Conservation (phyloP, 2,888 invertebrate genomes). For the Chironomus riparius region DNA sequence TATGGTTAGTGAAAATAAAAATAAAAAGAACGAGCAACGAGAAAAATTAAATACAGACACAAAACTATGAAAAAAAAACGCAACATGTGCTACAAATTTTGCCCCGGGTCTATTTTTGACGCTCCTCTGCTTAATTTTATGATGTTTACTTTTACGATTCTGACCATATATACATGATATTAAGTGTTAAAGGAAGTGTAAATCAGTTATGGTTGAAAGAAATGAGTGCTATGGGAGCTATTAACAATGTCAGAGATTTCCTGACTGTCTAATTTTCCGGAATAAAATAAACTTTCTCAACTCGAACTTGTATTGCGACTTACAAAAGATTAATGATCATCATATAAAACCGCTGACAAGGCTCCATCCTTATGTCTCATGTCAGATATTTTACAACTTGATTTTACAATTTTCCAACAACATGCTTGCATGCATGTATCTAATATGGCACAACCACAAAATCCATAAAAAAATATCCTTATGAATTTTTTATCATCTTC, state of each 20-base stretch:
- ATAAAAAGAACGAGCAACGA: background rate
- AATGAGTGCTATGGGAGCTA: background rate
- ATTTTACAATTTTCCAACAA: background rate
- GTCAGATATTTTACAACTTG: background rate
- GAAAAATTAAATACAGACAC: background rate
- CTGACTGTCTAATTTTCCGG: background rate
- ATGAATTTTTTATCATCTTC: conserved; percentile 21
- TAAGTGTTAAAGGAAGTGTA: background rate
- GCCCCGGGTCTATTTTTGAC: background rate
- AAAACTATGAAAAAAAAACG: background rate
- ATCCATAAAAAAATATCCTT: background rate
- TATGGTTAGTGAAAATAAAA: background rate
- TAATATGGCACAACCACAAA: background rate
- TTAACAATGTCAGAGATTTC: background rate
- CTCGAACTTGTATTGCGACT: too few relatives aligned
- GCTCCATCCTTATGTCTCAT: background rate
- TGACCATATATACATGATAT: background rate
- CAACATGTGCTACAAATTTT: background rate
- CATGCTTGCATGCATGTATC: background rate
- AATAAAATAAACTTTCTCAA: background rate
- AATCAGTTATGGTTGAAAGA: background rate
- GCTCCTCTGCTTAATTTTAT: background rate
- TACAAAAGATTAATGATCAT: background rate
- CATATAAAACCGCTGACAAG: background rate
- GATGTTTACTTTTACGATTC: background rate